Evolutionary conservation across 2,888 invertebrate genomes (phyloP), one percentile per base, ranked within the genome.

Genomic region (Conchocele bisecta): DNA sequence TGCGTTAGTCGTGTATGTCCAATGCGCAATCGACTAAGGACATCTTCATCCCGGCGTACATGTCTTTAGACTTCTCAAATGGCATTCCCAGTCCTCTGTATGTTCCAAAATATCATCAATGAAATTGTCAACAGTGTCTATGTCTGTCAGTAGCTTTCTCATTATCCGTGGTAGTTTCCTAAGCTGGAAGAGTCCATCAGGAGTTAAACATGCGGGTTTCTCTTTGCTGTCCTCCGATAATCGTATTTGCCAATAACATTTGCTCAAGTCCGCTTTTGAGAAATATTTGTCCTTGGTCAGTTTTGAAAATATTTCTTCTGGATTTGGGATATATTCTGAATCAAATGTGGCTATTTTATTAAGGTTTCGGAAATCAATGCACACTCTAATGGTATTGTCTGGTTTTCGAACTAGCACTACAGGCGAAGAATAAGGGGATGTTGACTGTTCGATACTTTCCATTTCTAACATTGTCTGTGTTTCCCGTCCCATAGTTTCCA

Each of bases 301-400:
- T 20, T 63, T 42, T 3, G 51, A 41, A 42, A 76, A 73, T 3
- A 79, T 51, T 31, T 53, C 46, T 7, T 73, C 76, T 0, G 60
- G 31, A 20, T 58, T 50, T 2, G 53, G 54, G 37, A 76, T 54
- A 0, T 75, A 74, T 37, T 75, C 80, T 1, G 65, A 53, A 39
- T 75, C 72, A 59, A 69, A 75, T 17, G 56, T 39, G 9, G 64
- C 64, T 4, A 70, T 35, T 13, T 54, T 20, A 51, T 81, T 81
- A 2, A 75, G 35, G 22, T 58, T 58, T 29, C 73, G 39, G 58
- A 71, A 76, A 41, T 75, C 64, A n/a, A 75, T 53, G 33, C 64
- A 63, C n/a, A 70, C 59, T 39, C 76, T 46, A 33, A 41, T 57
- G 15, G 46, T 41, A 1, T 58, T 60, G 60, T 69, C 74, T n/a